Evolutionary conservation across 2,113 vertebrate species (phyloP).

Genomic region (Paralichthys olivaceus): DNA sequence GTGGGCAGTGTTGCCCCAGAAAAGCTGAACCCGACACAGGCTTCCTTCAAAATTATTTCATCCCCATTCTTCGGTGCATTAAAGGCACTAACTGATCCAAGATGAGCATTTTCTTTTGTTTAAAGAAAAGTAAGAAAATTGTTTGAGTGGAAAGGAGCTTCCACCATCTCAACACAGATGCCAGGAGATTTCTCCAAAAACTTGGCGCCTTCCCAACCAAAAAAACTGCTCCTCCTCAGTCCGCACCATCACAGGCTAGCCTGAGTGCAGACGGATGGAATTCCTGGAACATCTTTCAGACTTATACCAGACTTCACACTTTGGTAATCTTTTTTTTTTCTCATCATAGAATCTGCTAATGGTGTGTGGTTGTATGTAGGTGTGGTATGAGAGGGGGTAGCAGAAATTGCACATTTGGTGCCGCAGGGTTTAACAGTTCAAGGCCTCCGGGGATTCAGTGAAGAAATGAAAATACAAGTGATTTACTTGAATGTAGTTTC

Average conservation of each 20-base stretch:
- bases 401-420: constrained; percentile 8
- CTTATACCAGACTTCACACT: constrained; percentile 63
- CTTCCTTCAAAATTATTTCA: constrained; percentile 60
- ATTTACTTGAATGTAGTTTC: not conserved
- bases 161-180: constrained; percentile 38
- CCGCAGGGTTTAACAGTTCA: not conserved
- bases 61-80: constrained; percentile 34
- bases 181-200: constrained; percentile 13
- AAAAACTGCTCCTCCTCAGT: not conserved
- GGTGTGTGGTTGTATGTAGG: constrained; percentile 8
- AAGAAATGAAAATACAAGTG: not conserved
- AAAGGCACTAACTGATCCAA: constrained; percentile 47
- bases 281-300: constrained; percentile 61
- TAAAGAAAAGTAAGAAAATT: constrained; percentile 25
- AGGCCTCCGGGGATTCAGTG: not conserved
- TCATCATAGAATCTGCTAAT: constrained; percentile 30
- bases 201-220: not conserved
- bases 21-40: constrained; percentile 58
- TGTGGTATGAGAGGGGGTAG: constrained; percentile 24
- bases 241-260: constrained; percentile 33
- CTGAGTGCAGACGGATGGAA: constrained; percentile 43
- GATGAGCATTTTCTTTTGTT: constrained; percentile 48
- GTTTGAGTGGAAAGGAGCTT: constrained; percentile 14
- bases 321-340: constrained; percentile 25
- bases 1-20: constrained; percentile 63